Percentiles rank a stretch among this genome's conserved stretches.
These are phyloP conservation scores for Psittacula echo DNA, from an alignment of 2,797 vertebrate genomes.

Conservation along the genomic window DNA sequence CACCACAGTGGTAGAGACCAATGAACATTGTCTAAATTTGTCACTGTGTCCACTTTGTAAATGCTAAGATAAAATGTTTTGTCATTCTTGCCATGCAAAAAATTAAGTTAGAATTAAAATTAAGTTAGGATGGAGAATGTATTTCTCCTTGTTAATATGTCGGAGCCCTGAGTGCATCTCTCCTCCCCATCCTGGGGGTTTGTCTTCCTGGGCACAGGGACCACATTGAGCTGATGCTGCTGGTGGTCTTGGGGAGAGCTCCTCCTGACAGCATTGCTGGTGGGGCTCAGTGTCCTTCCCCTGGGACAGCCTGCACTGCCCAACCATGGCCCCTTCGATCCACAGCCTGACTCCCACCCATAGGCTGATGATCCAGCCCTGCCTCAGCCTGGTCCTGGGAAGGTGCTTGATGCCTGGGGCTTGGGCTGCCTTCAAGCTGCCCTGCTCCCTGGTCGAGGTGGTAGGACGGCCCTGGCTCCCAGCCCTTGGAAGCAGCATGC, in stretches of 20 bases:
- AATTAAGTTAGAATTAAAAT: neutral
- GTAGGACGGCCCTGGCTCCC: neutral
- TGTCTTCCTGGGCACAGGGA: neutral
- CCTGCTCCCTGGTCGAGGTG: neutral
- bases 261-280: neutral
- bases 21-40: neutral
- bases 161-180: neutral
- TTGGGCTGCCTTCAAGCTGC: neutral
- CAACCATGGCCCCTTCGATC: neutral
- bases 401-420: rapidly evolving
- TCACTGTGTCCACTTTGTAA: neutral
- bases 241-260: neutral
- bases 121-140: neutral
- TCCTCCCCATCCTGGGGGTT: neutral
- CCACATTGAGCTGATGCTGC: neutral
- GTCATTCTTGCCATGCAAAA: neutral
- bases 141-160: neutral
- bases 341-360: neutral
- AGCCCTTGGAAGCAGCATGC: neutral
- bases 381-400: too few species aligned
- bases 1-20: neutral
- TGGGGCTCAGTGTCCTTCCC: neutral
- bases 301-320: neutral
- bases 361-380: too few species aligned
- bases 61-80: neutral